phyloP scores from a whole-genome alignment of 2,888 invertebrate species.

The Hirtodrosophila duncani region DNA sequence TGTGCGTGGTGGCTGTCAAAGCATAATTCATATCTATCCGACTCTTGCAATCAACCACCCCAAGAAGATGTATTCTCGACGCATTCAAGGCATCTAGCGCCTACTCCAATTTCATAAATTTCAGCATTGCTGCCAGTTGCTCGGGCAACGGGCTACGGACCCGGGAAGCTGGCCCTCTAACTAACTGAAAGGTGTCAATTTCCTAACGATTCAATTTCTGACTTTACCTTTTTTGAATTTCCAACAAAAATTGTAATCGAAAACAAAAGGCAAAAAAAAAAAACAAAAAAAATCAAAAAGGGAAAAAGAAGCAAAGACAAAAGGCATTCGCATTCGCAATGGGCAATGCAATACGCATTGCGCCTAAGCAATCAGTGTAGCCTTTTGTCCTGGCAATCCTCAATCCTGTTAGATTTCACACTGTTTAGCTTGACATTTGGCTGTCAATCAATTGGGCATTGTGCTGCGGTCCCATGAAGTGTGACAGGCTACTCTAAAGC shows the following conservation, averaged over 20 bases:
- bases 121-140: slow-evolving; percentile 19
- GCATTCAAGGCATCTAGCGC: slow-evolving; percentile 22
- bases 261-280: slow-evolving; percentile 56
- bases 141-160: not conserved
- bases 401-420: slow-evolving; percentile 55
- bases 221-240: slow-evolving; percentile 35
- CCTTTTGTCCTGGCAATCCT: slow-evolving; percentile 61
- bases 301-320: slow-evolving; percentile 56
- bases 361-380: slow-evolving; percentile 61
- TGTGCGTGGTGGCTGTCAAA: too few species aligned
- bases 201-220: slow-evolving; percentile 52
- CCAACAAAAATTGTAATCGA: slow-evolving; percentile 43
- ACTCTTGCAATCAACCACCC: too few species aligned
- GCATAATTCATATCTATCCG: too few species aligned
- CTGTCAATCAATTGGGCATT: slow-evolving; percentile 61
- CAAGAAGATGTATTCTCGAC: too few species aligned
- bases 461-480: slow-evolving; percentile 40
- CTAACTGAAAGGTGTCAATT: slow-evolving; percentile 56
- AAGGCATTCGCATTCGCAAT: slow-evolving; percentile 34
- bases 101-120: slow-evolving; percentile 61
- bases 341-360: slow-evolving; percentile 48
- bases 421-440: slow-evolving; percentile 69
- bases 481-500: slow-evolving; percentile 65
- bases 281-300: slow-evolving; percentile 62
- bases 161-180: not conserved